These are phyloP conservation scores for Rosalia funebris DNA, from an alignment of 2,888 invertebrate species.

Conservation along the genomic window DNA sequence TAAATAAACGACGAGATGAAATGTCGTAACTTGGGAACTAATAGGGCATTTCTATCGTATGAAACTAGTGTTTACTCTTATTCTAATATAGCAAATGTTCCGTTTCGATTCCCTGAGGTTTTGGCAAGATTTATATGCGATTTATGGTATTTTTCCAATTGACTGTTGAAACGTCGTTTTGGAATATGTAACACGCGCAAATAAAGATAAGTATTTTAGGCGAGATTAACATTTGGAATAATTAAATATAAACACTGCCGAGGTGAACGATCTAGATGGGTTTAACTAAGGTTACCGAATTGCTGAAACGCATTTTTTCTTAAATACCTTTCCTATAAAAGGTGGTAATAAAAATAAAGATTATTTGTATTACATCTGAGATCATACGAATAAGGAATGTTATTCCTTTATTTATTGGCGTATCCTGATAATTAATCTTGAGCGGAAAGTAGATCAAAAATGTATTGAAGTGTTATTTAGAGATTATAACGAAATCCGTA, in stretches of 20 bases:
- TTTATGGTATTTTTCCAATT: no score
- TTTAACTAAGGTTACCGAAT: not conserved
- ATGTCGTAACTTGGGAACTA: not conserved
- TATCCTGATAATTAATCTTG: no score
- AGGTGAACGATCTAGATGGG: constrained; percentile 2
- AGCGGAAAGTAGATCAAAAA: no score
- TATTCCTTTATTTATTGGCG: no score
- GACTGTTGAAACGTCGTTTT: not conserved
- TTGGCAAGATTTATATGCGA: no score
- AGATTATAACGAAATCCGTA: no score
- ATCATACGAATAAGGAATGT: no score
- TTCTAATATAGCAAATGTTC: no score
- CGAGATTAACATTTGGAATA: constrained; percentile 8
- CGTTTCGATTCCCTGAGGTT: no score
- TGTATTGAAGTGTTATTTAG: no score
- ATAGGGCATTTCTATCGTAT: not conserved
- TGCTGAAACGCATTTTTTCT: constrained; percentile 6
- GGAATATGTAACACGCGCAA: not conserved
- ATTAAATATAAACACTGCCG: constrained; percentile 2
- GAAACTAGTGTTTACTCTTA: not conserved
- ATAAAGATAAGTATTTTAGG: not conserved
- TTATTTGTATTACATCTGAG: not conserved
- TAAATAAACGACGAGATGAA: constrained; percentile 9
- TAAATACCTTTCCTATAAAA: not conserved
- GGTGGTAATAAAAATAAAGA: not conserved